Evolutionary conservation across 2,797 vertebrate genomes (phyloP), one percentile per base, ranked within the genome.

Genomic region (Melanotaenia trifasciata): DNA sequence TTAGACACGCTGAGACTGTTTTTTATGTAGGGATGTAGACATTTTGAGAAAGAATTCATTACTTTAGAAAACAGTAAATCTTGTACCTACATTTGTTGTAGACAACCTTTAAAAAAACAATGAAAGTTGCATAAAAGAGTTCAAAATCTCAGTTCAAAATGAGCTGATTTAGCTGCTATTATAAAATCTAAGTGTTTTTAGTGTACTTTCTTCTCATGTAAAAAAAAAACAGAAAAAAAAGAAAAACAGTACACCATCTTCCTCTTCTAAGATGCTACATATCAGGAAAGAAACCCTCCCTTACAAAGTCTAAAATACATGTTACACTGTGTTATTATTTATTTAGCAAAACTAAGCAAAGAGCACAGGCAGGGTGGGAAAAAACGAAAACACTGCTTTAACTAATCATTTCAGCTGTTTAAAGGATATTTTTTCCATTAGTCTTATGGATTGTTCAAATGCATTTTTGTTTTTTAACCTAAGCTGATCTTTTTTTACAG

Each of bases 21-120:
- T 9, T 32, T 61, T 1, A 12, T 59, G 30, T 43, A 1, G 24
- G 58, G 64, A 78, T 67, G 3, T 28, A 65, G 3, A 72, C 24
- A 30, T 69, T n/a, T 33, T 56, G 72, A 54, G 8, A 51, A 58
- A 3, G 24, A 62, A 13, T 32, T 58, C 8, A 43, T 13, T 13
- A 10, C 13, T 51, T 53, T 4, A 53, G n/a, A 53, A 53, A 26
- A 11, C 26, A 24, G n/a, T 9, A n/a, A 5, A 12, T 54, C 12
- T 2, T 26, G 22, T 12, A 10, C 24, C 26, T 26, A 30, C 0
- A 30, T 56, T 4, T 30, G 26, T 16, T 28, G 5, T 16, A 18
- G 26, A 30, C 13, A 16, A 3, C n/a, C 47, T 14, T 28, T 6
- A 20, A 45, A 45, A 45, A 2, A 2, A 22, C 8, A 12, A 14